Conservation (phyloP, 2,113 vertebrate species). For the Glaucidium brasilianum region DNA sequence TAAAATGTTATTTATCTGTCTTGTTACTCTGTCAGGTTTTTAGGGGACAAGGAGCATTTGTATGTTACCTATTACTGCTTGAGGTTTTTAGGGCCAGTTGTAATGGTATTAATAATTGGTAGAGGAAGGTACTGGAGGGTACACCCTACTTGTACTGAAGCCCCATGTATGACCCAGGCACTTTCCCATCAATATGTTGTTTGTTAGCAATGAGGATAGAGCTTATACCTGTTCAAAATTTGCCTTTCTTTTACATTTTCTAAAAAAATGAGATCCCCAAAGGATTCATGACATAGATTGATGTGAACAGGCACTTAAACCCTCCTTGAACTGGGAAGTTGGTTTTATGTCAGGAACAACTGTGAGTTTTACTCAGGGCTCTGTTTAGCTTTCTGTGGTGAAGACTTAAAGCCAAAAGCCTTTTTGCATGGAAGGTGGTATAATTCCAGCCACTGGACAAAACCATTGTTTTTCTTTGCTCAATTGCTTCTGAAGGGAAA, state of each 20-base stretch:
- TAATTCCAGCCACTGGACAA: slow-evolving; percentile 42
- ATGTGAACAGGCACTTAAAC: not conserved
- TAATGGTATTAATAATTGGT: not conserved
- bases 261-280: not conserved
- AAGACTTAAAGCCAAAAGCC: not conserved
- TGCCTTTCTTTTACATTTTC: not conserved
- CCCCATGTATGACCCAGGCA: not conserved
- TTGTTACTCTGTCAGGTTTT: not conserved
- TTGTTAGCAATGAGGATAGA: not conserved
- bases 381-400: slow-evolving; percentile 28
- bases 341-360: slow-evolving; percentile 8
- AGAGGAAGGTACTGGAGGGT: not conserved
- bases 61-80: not conserved
- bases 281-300: not conserved
- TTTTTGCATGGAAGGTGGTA: slow-evolving; percentile 18
- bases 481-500: slow-evolving; percentile 39
- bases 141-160: not conserved
- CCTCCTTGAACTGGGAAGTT: not conserved
- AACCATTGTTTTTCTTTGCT: not conserved
- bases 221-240: not conserved
- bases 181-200: rapidly evolving
- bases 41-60: not conserved
- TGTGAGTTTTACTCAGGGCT: not conserved
- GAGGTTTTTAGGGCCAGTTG: not conserved
- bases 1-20: not conserved